phyloP scores from a whole-genome alignment of 2,888 invertebrate species.

The Keiferia lycopersicella region DNA sequence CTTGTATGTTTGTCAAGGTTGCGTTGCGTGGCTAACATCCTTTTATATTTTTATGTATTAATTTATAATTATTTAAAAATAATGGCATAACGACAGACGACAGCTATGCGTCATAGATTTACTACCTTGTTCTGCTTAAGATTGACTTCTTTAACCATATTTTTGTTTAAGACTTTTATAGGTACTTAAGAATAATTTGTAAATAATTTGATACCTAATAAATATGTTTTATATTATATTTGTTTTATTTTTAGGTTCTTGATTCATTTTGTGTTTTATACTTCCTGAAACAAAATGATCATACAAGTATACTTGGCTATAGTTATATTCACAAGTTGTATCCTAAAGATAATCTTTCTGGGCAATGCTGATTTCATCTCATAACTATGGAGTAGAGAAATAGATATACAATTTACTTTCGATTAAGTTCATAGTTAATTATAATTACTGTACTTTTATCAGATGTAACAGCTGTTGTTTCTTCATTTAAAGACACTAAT shows the following conservation, averaged over 20 bases:
- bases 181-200: conserved; percentile 46
- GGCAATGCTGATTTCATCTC: background rate
- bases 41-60: conserved; percentile 1
- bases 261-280: no score
- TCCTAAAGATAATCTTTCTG: background rate
- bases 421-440: background rate
- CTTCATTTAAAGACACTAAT: no score
- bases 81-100: conserved; percentile 2
- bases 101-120: conserved; percentile 24
- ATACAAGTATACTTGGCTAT: no score
- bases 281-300: no score
- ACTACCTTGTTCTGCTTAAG: conserved; percentile 20
- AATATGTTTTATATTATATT: conserved; percentile 52
- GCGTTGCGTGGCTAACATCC: conserved; percentile 3
- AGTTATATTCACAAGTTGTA: no score
- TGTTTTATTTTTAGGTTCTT: conserved; percentile 33
- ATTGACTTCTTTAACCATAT: conserved; percentile 35
- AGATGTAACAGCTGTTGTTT: no score
- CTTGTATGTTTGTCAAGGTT: conserved; percentile 28
- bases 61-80: conserved; percentile 16
- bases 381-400: no score
- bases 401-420: no score
- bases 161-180: conserved; percentile 57
- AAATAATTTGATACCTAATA: conserved; percentile 62
- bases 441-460: no score